Evolutionary conservation across 2,113 vertebrate species (phyloP).

Genomic region (Gallinago jamesoni): DNA sequence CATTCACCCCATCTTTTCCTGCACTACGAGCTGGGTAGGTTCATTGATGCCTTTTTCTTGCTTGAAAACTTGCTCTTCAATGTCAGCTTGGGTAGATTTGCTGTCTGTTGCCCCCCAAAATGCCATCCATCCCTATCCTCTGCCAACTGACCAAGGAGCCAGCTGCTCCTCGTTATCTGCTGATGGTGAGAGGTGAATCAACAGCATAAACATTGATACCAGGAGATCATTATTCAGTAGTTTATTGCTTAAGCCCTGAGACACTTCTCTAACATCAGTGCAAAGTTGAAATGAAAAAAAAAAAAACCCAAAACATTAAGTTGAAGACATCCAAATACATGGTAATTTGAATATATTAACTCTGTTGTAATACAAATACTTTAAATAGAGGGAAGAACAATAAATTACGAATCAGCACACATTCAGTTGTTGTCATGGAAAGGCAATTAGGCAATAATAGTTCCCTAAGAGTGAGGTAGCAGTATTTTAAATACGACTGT

Average conservation of each 20-base stretch:
- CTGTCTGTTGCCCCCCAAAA: background rate
- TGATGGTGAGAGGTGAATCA: background rate
- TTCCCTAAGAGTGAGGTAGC: conserved; percentile 68
- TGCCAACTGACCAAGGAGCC: background rate
- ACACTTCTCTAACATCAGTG: background rate
- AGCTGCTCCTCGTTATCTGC: background rate
- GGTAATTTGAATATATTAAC: conserved; percentile 63
- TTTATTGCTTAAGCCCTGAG: conserved; percentile 52
- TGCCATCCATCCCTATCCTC: background rate
- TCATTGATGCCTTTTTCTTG: background rate
- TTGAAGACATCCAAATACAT: background rate
- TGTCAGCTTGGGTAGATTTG: background rate
- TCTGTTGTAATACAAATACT: conserved; percentile 50
- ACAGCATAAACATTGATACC: background rate
- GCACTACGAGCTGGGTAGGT: fast-evolving
- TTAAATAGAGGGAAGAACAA: conserved; percentile 74
- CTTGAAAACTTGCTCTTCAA: background rate
- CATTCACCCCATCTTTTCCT: background rate
- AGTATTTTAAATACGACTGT: background rate
- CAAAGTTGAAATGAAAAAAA: background rate
- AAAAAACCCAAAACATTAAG: background rate
- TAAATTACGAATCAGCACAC: conserved; percentile 66
- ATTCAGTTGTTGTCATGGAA: background rate
- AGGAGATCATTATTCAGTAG: background rate
- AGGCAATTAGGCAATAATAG: background rate